These are phyloP conservation scores for Drosophila recens DNA, from an alignment of 2,888 invertebrate species.

Conservation along the genomic window DNA sequence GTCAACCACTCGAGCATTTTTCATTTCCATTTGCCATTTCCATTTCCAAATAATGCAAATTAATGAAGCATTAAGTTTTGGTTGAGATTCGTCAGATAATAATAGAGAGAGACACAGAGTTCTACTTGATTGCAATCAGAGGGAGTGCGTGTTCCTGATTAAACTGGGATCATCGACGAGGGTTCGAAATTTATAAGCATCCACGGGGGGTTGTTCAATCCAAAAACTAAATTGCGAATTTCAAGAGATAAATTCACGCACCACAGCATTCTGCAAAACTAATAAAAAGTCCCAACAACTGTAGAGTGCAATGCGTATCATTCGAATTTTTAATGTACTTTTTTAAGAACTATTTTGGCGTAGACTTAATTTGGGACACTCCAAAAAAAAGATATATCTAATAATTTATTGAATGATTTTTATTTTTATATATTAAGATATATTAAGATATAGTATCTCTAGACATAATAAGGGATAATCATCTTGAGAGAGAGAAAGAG, in stretches of 20 bases:
- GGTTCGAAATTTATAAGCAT: conserved; percentile 19
- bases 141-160: conserved; percentile 55
- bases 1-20: conserved; percentile 19
- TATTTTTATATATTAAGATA: no score
- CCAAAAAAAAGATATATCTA: neutral
- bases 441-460: no score
- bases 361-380: no score
- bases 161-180: conserved; percentile 43
- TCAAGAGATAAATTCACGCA: conserved; percentile 71
- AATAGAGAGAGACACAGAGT: conserved; percentile 28
- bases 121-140: conserved; percentile 69
- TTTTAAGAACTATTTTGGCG: neutral
- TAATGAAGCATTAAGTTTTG: conserved; percentile 71
- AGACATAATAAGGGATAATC: no score
- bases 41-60: conserved; percentile 42
- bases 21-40: conserved; percentile 10
- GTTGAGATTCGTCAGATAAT: conserved; percentile 60
- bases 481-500: no score
- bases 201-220: conserved; percentile 62
- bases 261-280: conserved; percentile 51
- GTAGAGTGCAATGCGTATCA: conserved; percentile 6
- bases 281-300: conserved; percentile 63
- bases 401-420: neutral
- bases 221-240: conserved; percentile 47
- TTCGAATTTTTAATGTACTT: neutral